phyloP scores from a whole-genome alignment of 2,113 vertebrate genomes.

The Rynchops niger region DNA sequence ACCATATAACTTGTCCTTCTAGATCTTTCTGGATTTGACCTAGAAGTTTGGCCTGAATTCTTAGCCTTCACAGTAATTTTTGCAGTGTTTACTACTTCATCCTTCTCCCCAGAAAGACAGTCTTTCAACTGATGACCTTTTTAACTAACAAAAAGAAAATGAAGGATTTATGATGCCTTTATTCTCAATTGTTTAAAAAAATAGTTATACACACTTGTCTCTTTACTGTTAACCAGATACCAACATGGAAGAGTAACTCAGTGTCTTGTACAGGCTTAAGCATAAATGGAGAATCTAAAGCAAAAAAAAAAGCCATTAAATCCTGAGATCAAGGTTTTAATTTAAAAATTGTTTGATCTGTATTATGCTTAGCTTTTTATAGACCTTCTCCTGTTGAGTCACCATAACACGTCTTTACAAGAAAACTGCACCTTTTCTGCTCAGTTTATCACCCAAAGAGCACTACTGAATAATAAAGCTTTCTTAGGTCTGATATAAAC shows the following conservation, averaged over 20 bases:
- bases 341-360: background rate
- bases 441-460: background rate
- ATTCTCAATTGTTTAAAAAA: background rate
- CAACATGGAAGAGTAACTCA: background rate
- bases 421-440: constrained; percentile 13
- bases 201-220: background rate
- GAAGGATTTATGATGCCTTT: background rate
- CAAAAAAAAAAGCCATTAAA: background rate
- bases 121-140: background rate
- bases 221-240: background rate
- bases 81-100: background rate
- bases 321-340: background rate
- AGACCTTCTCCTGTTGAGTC: background rate
- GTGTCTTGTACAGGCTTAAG: background rate
- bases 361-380: background rate
- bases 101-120: background rate
- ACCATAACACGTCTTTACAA: background rate
- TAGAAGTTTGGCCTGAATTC: background rate
- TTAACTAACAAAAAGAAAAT: background rate
- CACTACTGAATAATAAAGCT: background rate
- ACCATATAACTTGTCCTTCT: background rate
- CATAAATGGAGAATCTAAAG: background rate
- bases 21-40: background rate
- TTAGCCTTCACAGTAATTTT: background rate
- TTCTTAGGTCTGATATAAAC: background rate